Evolutionary conservation across 2,113 vertebrate genomes (phyloP).

Genomic region (Halichoerus grypus): DNA sequence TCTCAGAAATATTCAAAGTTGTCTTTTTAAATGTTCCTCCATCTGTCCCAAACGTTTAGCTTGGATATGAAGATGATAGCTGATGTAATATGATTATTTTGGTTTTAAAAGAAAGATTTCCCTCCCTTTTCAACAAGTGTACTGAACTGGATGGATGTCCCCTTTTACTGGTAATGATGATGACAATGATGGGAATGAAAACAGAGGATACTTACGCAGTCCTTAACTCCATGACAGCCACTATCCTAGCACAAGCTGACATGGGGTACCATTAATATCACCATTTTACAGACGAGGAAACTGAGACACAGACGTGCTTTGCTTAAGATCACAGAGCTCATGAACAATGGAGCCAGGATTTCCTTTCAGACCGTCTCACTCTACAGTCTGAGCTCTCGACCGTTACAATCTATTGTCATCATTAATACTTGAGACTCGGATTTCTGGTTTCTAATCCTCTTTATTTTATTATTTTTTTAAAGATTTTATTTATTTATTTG

Average conservation of each 20-base stretch:
- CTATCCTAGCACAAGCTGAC: background rate
- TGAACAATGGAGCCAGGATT: background rate
- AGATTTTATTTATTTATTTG: no score
- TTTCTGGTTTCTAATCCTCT: background rate
- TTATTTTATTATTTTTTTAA: background rate
- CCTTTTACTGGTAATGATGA: background rate
- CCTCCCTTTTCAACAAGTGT: background rate
- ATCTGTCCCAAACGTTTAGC: background rate
- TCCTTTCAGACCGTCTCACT: background rate
- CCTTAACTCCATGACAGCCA: background rate
- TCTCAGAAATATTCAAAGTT: background rate
- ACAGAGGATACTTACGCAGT: background rate
- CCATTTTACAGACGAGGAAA: conserved; percentile 15
- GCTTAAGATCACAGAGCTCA: background rate
- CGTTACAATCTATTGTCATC: background rate
- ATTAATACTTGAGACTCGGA: background rate
- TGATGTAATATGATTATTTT: background rate
- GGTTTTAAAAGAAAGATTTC: background rate
- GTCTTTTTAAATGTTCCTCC: background rate
- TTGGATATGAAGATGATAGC: background rate
- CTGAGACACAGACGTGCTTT: background rate
- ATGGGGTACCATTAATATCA: background rate
- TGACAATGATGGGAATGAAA: background rate
- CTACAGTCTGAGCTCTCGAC: background rate
- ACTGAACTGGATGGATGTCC: background rate